These are phyloP conservation scores for Labeo catla DNA, from an alignment of 2,113 vertebrate genomes.

Conservation along the genomic window DNA sequence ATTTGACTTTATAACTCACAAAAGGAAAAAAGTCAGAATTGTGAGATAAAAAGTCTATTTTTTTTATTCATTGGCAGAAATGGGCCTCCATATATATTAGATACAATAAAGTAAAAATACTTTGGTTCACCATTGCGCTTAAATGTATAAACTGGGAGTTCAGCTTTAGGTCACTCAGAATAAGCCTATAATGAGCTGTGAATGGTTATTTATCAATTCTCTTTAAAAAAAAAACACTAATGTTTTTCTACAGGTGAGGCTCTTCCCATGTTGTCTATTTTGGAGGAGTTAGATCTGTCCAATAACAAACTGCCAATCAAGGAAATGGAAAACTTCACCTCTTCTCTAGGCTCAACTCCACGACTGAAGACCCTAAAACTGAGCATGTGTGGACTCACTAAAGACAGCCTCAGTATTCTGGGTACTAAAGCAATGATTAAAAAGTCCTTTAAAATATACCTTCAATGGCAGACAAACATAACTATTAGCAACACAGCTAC, in stretches of 20 bases:
- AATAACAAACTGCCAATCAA: conserved; percentile 78
- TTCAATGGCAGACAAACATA: background rate
- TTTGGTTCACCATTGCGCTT: background rate
- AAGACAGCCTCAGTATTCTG: conserved; percentile 72
- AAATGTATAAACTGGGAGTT: background rate
- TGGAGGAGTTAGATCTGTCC: conserved; percentile 84
- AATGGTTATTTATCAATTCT: background rate
- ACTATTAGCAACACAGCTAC: background rate
- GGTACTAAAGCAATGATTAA: conserved; percentile 66
- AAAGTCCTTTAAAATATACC: background rate
- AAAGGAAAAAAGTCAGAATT: too few relatives aligned
- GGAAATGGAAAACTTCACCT: conserved; percentile 72
- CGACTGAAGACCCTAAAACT: conserved; percentile 78
- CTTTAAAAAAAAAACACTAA: background rate
- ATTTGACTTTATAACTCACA: too few relatives aligned
- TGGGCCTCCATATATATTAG: too few relatives aligned
- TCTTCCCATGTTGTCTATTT: conserved; percentile 68
- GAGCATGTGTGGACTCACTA: conserved; percentile 81
- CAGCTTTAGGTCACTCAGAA: background rate
- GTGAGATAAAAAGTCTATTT: too few relatives aligned
- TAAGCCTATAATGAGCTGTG: background rate
- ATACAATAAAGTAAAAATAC: background rate
- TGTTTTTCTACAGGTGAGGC: conserved; percentile 68
- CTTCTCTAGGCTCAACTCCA: conserved; percentile 72
- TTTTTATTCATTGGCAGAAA: too few relatives aligned